A percentile compares a stretch with the other conserved stretches of the same genome.
phyloP scores from a whole-genome alignment of 2,113 vertebrate species.

The Hippopotamus amphibius region DNA sequence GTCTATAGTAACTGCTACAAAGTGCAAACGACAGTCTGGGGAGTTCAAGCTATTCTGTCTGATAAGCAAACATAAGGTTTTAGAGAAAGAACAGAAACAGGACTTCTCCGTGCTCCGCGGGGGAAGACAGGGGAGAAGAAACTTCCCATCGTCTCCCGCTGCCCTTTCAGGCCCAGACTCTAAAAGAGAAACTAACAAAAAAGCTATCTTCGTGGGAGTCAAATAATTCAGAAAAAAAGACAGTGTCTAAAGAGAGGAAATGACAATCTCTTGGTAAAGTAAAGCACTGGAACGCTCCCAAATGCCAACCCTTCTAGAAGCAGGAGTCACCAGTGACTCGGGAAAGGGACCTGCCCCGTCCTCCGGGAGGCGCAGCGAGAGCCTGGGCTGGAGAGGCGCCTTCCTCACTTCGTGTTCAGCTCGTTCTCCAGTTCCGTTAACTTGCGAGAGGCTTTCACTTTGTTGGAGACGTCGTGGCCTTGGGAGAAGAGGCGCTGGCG shows the following conservation, averaged over 20 bases:
- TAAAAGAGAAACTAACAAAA: slow-evolving; percentile 61
- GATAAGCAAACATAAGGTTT: slow-evolving; percentile 79
- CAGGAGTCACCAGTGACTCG: slow-evolving; percentile 83
- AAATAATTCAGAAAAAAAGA: slow-evolving; percentile 89
- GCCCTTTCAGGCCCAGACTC: background rate
- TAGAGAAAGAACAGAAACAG: slow-evolving; percentile 82
- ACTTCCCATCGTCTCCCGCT: background rate
- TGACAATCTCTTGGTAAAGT: slow-evolving; percentile 86
- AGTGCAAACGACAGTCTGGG: slow-evolving; percentile 74
- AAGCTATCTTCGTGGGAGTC: slow-evolving; percentile 87
- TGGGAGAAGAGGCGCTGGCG: slow-evolving; percentile 99
- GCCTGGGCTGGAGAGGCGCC: background rate
- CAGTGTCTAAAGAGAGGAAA: slow-evolving; percentile 91
- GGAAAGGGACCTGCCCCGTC: slow-evolving; percentile 46
- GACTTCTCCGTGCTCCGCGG: slow-evolving; percentile 77
- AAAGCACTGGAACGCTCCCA: slow-evolving; percentile 84
- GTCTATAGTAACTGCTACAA: slow-evolving; percentile 22
- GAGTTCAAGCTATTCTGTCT: slow-evolving; percentile 66
- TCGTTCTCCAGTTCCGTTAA: slow-evolving; percentile 99
- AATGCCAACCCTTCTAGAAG: slow-evolving; percentile 87
- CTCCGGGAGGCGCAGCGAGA: too few species aligned
- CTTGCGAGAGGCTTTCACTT: slow-evolving; percentile 98
- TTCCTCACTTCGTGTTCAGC: slow-evolving; percentile 94
- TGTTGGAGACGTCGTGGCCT: slow-evolving; percentile 97
- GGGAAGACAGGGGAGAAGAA: background rate